Conservation (phyloP, 2,113 vertebrate species). For the Empidonax traillii region DNA sequence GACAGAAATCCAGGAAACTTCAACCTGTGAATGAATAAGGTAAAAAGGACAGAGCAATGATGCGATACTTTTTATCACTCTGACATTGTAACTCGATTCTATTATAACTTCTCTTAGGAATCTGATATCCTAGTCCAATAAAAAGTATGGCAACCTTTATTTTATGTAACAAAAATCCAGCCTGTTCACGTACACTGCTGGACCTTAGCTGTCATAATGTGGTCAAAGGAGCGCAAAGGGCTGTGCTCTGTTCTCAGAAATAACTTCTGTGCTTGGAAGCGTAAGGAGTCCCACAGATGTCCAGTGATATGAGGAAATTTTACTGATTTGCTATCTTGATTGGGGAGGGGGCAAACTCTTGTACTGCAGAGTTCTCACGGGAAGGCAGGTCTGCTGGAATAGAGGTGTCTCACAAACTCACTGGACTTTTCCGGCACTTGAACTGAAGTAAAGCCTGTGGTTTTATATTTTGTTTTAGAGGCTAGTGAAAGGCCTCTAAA, state of each 20-base stretch:
- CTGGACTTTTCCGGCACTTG: background rate
- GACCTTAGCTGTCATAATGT: slow-evolving; percentile 4
- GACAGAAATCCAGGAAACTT: slow-evolving; percentile 66
- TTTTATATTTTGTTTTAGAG: background rate
- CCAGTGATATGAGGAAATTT: background rate
- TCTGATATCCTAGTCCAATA: slow-evolving; percentile 1
- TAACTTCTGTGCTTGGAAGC: background rate
- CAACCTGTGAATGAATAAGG: slow-evolving; percentile 64
- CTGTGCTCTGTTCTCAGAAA: background rate
- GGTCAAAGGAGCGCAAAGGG: background rate
- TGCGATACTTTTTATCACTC: slow-evolving; percentile 55
- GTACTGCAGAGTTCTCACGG: background rate
- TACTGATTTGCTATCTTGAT: slow-evolving; percentile 22
- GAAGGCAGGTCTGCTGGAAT: background rate
- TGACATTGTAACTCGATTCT: slow-evolving; percentile 38
- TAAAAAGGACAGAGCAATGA: slow-evolving; percentile 30
- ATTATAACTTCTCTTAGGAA: slow-evolving; percentile 12
- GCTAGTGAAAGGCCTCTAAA: background rate
- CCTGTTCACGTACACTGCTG: background rate
- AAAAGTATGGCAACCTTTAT: slow-evolving; percentile 38
- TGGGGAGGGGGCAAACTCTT: background rate
- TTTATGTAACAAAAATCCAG: slow-evolving; percentile 38
- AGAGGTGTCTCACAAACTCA: background rate
- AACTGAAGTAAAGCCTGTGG: background rate
- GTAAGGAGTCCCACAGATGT: background rate